Conservation (phyloP, 2,888 invertebrate genomes). For the Ophonus ardosiacus region DNA sequence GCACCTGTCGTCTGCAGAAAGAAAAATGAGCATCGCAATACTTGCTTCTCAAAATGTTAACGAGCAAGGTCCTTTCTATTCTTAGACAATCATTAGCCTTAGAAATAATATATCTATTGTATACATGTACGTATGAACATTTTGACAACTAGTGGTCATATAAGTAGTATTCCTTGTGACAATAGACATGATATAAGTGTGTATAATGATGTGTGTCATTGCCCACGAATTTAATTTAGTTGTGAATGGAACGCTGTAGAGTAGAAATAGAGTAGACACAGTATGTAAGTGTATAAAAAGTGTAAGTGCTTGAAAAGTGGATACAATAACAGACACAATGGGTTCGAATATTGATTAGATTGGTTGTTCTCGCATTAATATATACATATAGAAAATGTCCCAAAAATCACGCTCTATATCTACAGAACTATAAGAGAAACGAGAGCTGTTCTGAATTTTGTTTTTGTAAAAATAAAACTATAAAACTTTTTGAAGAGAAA, state of each 20-base stretch:
- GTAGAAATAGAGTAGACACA: background rate
- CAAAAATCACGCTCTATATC: no score
- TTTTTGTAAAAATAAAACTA: no score
- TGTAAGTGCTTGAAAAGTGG: background rate
- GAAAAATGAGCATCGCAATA: background rate
- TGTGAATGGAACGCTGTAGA: background rate
- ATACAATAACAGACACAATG: background rate
- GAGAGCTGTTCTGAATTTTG: no score
- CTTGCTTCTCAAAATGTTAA: background rate
- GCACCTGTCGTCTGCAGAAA: conserved; percentile 27
- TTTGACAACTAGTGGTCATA: background rate
- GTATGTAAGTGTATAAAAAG: background rate
- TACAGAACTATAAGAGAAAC: no score
- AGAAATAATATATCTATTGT: no score
- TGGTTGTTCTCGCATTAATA: no score
- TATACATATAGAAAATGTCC: background rate
- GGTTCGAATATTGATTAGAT: background rate
- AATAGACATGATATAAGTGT: background rate
- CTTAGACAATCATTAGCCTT: no score
- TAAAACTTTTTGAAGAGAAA: no score
- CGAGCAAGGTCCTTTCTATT: no score
- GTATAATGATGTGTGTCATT: background rate
- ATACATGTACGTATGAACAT: background rate
- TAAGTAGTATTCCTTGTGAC: background rate
- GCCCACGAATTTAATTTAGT: background rate